A percentile compares a stretch with the other conserved stretches of the same genome.
phyloP scores from a whole-genome alignment of 2,113 vertebrate genomes.

The Lucifuga dentata region DNA sequence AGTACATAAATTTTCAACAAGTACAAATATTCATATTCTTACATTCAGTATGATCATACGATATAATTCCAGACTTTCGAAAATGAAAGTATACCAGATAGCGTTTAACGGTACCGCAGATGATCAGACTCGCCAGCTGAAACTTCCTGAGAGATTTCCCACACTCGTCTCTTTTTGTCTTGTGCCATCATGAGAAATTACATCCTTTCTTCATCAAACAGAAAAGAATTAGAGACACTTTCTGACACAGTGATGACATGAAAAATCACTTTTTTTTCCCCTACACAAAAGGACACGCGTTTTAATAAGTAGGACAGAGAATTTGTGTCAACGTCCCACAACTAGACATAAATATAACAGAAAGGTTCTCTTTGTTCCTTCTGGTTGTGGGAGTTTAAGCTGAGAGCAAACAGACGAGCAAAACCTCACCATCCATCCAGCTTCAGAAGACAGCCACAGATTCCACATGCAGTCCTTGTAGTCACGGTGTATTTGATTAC shows the following conservation, averaged over 20 bases:
- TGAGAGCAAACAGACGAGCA: background rate
- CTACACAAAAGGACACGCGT: constrained; percentile 4
- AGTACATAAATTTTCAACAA: too few relatives aligned
- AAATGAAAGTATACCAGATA: constrained; percentile 55
- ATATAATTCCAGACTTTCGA: constrained; percentile 45
- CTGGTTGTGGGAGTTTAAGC: too few relatives aligned
- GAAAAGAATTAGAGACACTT: constrained; percentile 10
- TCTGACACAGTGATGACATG: constrained; percentile 1
- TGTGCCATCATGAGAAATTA: constrained; percentile 42
- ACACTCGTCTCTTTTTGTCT: constrained; percentile 36
- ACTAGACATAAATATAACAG: constrained; percentile 5
- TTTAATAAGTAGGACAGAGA: constrained; percentile 5
- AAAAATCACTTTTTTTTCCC: background rate
- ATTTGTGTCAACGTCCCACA: background rate
- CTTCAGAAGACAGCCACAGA: background rate
- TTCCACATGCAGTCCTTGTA: too few relatives aligned
- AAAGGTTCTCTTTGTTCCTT: background rate
- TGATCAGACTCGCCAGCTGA: constrained; percentile 36
- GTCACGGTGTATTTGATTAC: background rate
- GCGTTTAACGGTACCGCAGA: constrained; percentile 7
- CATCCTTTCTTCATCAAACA: constrained; percentile 17
- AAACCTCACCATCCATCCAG: background rate
- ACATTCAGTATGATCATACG: constrained; percentile 14
- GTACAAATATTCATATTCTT: constrained; percentile 18
- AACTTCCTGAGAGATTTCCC: constrained; percentile 48